Base-by-base conservation (phyloP, 2,797 vertebrate species). In the Brachyrhaphis roseni region DNA sequence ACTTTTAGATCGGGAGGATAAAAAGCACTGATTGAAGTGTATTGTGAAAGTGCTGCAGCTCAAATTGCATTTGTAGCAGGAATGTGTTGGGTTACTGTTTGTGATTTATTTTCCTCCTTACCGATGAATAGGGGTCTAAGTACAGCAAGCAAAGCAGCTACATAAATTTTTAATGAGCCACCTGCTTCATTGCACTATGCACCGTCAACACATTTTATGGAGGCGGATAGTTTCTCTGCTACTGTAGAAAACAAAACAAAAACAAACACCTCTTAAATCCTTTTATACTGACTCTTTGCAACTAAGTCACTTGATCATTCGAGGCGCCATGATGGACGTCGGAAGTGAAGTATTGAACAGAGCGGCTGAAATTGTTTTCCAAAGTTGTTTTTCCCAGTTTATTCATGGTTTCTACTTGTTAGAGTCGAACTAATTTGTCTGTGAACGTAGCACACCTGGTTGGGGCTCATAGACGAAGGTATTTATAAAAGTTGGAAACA, bases 141-240 rank as follows among this genome's bases (percentile, higher is more conserved):
- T 72, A 74, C 64, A 39, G 39, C 45, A 26, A 72, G 74, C 28
- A 77, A 64, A 76, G 45, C 74, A 83, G 70, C 85, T 88, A 80
- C 31, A 11, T 12, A 81, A 62, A 26, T 46, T 88, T 76, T 75
- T 62, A 84, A 78, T 73, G 39, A 86, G 84, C 74, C 89, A 85
- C 85, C 83, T 90, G 80, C 81, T 87, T 89, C 64, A 83, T 46
- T 79, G 76, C 55, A 26, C 68, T 28, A 75, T 86, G 88, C 89
- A 88, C 57, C 57, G 64, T 74, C 43, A 79, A 79, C 72, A 51
- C 26, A 34, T 43, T 87, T 86, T 49, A 80, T 49, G 75, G 74
- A 72, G 62, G 55, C 28, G 11, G 51, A 57, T 66, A 7, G 36
- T 71, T 87, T 62, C 66, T 28, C 75, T 72, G 82, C 82, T 84